phyloP scores from a whole-genome alignment of 2,797 vertebrate species.

The Pipistrellus nathusii region DNA sequence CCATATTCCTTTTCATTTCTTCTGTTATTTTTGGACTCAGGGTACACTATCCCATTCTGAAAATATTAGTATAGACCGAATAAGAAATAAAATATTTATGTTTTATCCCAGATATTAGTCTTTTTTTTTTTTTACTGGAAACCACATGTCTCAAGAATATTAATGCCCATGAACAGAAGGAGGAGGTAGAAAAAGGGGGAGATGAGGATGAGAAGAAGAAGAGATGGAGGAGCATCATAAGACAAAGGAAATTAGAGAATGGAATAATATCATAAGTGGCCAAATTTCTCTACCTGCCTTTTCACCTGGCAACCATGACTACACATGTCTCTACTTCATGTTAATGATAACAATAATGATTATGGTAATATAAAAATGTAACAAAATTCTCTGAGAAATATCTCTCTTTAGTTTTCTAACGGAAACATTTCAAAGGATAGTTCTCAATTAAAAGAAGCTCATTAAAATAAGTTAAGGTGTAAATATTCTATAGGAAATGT shows the following conservation, averaged over 20 bases:
- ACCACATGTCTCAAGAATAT: not conserved
- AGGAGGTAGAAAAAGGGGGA: not conserved
- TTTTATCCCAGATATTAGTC: not conserved
- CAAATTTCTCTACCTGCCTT: not conserved
- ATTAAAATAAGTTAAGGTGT: not conserved
- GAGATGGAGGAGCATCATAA: not conserved
- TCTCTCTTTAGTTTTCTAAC: not conserved
- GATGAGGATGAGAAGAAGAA: not conserved
- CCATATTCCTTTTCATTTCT: not conserved
- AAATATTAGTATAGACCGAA: not conserved
- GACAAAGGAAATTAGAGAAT: not conserved
- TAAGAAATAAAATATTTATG: constrained; percentile 13
- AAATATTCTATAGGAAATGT: not conserved
- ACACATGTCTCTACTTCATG: not conserved
- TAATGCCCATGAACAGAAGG: not conserved
- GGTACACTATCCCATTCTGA: not conserved
- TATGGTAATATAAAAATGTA: not conserved
- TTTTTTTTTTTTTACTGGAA: not conserved
- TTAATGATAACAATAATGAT: not conserved
- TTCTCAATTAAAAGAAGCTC: not conserved
- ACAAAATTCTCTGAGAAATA: not conserved
- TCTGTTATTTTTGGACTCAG: not conserved
- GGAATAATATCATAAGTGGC: not conserved
- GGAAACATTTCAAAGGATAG: not conserved
- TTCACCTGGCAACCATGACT: not conserved